Percentiles rank a stretch among this genome's conserved stretches.
Evolutionary conservation across 2,113 vertebrate genomes (phyloP).

Genomic region (Pedetes capensis): DNA sequence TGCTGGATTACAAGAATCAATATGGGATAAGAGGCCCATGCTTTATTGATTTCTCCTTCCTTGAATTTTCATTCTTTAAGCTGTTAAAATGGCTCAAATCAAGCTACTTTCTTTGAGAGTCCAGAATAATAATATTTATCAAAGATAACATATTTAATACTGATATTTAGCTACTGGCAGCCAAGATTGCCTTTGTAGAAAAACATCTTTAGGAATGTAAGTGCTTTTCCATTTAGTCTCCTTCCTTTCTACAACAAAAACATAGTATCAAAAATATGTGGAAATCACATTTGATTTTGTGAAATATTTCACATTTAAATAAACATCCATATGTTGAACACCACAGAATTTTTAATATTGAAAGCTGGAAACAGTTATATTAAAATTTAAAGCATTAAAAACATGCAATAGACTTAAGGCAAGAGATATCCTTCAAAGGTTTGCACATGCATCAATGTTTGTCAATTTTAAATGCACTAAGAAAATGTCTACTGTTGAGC

Average conservation of each 20-base stretch:
- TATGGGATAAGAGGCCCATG: constrained; percentile 55
- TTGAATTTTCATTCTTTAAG: constrained; percentile 60
- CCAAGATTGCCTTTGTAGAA: constrained; percentile 39
- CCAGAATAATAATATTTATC: constrained; percentile 59
- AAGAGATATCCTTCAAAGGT: constrained; percentile 1
- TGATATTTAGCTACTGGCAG: constrained; percentile 50
- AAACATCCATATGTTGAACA: background rate
- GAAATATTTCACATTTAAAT: constrained; percentile 39
- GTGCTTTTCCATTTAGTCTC: background rate
- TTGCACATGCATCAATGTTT: constrained; percentile 52
- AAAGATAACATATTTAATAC: constrained; percentile 55
- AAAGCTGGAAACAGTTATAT: constrained; percentile 15
- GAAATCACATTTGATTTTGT: constrained; percentile 18
- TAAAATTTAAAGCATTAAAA: constrained; percentile 52
- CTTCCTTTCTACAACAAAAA: background rate
- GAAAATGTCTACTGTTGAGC: background rate
- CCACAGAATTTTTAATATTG: constrained; percentile 8
- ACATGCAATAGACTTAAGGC: constrained; percentile 16
- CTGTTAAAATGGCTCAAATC: constrained; percentile 42
- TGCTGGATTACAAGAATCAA: constrained; percentile 73
- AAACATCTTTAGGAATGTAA: background rate
- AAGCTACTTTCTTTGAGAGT: constrained; percentile 45
- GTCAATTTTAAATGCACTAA: constrained; percentile 45
- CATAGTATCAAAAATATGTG: background rate
- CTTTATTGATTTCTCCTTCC: constrained; percentile 62